Evolutionary conservation across 2,797 vertebrate genomes (phyloP), one percentile per base, ranked within the genome.

Genomic region (Emys orbicularis): DNA sequence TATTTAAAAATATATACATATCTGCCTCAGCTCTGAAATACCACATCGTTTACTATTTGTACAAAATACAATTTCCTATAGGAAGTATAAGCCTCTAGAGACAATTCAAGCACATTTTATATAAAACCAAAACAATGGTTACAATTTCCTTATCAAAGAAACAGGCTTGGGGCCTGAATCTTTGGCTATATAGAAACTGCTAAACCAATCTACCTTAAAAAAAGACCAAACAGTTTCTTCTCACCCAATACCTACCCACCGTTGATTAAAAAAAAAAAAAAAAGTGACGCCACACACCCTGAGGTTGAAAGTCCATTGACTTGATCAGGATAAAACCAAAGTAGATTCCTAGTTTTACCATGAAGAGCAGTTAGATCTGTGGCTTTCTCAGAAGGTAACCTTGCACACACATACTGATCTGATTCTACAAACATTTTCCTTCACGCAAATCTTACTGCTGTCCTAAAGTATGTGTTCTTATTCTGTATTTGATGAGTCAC

Each of bases 401-500:
- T 29, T 47, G 25, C 72, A 15, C 41, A 44, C 59, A 65, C 57
- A 59, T 53, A 53, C n/a, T 37, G 65, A 68, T n/a, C 18, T 19
- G 18, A 37, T n/a, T 72, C 18, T 68, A 68, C 16, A 37, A 37
- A 68, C 25, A 29, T 27, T 47, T 76, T 76, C 41, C 23, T 47
- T 77, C 15, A 18, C 5, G 12, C 44, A 76, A 76, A 77, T 77
- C 74, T 27, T 49, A 29, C 44, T 76, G 74, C 21, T 13, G 25
- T 76, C n/a, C 49, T 52, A 2, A 68, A 76, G 57, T 83, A 76
- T 95, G 83, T 94, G 76, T 44, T 57, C 29, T 88, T 95, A 77
- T 34, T 95, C 89, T 92, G 95, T 37, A 82, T 84, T 89, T 56
- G 87, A 81, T 96, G 90, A 97, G 86, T 96, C 94, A 94, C 84